Evolutionary conservation across 1,140 invertebrate genomes (phyloP).

Genomic region (Adoxophyes honmai): DNA sequence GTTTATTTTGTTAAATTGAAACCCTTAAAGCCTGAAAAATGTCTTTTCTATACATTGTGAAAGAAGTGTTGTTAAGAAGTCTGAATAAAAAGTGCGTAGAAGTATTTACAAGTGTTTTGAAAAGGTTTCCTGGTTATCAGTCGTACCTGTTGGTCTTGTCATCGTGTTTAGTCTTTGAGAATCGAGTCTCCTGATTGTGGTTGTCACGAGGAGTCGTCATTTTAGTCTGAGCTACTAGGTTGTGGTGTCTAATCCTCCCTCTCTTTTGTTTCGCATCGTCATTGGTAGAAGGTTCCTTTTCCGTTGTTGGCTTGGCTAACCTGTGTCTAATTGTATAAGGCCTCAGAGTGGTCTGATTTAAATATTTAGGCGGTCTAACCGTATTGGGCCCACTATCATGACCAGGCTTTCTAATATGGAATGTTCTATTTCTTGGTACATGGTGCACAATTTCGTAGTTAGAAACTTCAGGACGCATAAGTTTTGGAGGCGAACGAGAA

Average conservation of each 20-base stretch:
- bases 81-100: background rate
- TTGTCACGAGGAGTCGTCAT: slow-evolving; percentile 61
- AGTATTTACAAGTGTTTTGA: slow-evolving; percentile 11
- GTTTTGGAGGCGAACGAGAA: slow-evolving; percentile 28
- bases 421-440: slow-evolving; percentile 44
- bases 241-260: slow-evolving; percentile 52
- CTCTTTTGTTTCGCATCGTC: slow-evolving; percentile 43
- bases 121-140: slow-evolving; percentile 10
- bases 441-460: slow-evolving; percentile 56
- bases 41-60: too few species aligned
- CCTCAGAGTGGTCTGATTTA: slow-evolving; percentile 72
- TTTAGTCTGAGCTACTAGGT: slow-evolving; percentile 54
- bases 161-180: slow-evolving; percentile 71
- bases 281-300: slow-evolving; percentile 32
- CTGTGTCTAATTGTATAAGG: slow-evolving; percentile 75
- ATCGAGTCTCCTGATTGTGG: slow-evolving; percentile 67
- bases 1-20: background rate
- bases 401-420: slow-evolving; percentile 51
- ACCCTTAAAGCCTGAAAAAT: too few species aligned
- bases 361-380: slow-evolving; percentile 57
- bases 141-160: slow-evolving; percentile 75
- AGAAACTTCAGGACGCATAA: slow-evolving; percentile 53
- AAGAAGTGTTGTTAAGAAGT: background rate
- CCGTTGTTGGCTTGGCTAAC: slow-evolving; percentile 67
- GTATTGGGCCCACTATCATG: slow-evolving; percentile 49